Base-by-base conservation (phyloP, 2,888 invertebrate species). In the Amphipoea oculea region DNA sequence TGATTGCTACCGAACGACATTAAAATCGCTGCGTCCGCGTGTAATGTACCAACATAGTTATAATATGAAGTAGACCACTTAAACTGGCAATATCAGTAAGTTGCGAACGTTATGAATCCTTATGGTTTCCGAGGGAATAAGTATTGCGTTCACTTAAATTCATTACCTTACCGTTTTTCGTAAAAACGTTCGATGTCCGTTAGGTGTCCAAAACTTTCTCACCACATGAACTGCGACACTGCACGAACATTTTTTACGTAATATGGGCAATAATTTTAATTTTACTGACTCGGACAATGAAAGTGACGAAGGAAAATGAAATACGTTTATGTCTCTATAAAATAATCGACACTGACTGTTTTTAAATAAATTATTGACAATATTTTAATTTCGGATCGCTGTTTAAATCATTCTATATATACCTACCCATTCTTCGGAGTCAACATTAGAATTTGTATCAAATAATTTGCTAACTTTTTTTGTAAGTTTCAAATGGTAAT, bases 1-100 rank as follows among this genome's bases (percentile, higher is more conserved):
- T 91, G 90, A 89, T 88, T 86, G 90, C 92, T 91, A 90, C 91
- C 84, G 90, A 89, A 89, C 88, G 78, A 77, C 83, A 88, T 89
- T 90, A 88, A 91, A 93, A 90, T 88, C 90, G 90, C 88, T 82
- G 88, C 81, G 88, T 73, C 86, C 83, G 75, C 85, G 89, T 86
- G 88, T 90, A 87, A 88, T 90, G 84, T 81, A 84, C 86, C 86
- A 83, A 83, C 89, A 86, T 86, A 85, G 88, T 86, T 83, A 86
- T 83, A 84, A 78, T 71, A 79, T 85, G 79, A 89, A 89, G 89
- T 91, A 90, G 88, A 88, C 88, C 90, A 89, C 88, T 91, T 87
- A 88, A 85, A 83, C 76, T 77, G 76, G 91, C 87, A 88, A 89
- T 90, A 90, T 91, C 90, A 89, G 87, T 90, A 90, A 89, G 86